Percentiles rank a stretch among this genome's conserved stretches.
Conservation (phyloP, 2,888 invertebrate genomes). For the Lasioglossum lativentre region DNA sequence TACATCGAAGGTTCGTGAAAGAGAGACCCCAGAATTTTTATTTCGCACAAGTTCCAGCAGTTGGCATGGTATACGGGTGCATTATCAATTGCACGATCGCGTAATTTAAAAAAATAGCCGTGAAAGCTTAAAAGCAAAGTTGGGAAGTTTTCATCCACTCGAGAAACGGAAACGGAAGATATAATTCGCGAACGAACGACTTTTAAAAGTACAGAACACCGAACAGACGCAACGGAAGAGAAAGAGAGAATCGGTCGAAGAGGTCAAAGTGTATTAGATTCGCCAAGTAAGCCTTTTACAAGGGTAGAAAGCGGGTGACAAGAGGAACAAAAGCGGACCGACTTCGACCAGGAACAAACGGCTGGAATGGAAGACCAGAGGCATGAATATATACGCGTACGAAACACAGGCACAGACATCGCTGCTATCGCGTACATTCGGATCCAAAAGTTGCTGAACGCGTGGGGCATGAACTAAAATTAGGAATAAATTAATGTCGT, state of each 20-base stretch:
- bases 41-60: not conserved
- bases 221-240: conserved; percentile 39
- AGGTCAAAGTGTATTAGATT: conserved; percentile 72
- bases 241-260: conserved; percentile 48
- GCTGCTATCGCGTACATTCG: conserved; percentile 19
- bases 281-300: conserved; percentile 72
- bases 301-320: conserved; percentile 58
- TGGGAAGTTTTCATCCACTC: not conserved
- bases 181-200: conserved; percentile 43
- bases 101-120: conserved; percentile 3
- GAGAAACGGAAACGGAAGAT: conserved; percentile 15
- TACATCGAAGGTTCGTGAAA: not conserved
- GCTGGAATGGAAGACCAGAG: conserved; percentile 38
- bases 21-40: not conserved
- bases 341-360: conserved; percentile 52
- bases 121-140: not conserved
- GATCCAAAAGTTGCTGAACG: conserved; percentile 3
- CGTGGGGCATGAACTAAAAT: not conserved
- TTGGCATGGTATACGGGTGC: not conserved
- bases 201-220: conserved; percentile 40
- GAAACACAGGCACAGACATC: conserved; percentile 5
- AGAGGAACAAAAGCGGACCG: conserved; percentile 59
- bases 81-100: conserved; percentile 1
- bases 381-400: conserved; percentile 35
- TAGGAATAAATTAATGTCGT: not conserved